Evolutionary conservation across 2,888 invertebrate genomes (phyloP).

Genomic region (Schizotus pectinicornis): DNA sequence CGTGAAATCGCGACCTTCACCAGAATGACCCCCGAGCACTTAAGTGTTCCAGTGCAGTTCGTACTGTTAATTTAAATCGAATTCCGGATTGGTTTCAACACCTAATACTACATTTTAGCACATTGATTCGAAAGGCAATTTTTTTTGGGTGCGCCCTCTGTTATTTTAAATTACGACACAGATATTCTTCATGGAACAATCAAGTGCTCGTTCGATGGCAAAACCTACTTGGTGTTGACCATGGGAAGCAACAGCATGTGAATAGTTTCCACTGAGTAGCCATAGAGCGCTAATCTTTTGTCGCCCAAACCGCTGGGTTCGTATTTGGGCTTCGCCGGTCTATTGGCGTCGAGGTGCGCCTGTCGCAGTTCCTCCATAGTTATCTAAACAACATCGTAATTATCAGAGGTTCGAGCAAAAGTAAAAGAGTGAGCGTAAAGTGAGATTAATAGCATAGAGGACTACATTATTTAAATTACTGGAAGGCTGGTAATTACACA

Average conservation of each 20-base stretch:
- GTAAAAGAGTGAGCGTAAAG: constrained; percentile 7
- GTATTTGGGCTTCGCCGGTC: constrained; percentile 55
- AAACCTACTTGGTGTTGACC: constrained; percentile 75
- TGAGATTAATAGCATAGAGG: constrained; percentile 7
- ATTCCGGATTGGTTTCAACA: no score
- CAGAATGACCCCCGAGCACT: no score
- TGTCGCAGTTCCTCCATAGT: constrained; percentile 80
- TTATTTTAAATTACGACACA: no score
- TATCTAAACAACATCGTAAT: constrained; percentile 63
- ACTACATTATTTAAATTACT: background rate
- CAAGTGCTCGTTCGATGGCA: background rate
- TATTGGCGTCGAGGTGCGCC: constrained; percentile 62
- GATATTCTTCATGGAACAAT: background rate
- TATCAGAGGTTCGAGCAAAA: constrained; percentile 1
- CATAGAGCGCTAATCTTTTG: constrained; percentile 85
- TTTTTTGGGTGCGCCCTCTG: no score
- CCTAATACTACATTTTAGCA: no score
- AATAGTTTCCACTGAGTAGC: constrained; percentile 95
- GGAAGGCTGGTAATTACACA: constrained; percentile 7
- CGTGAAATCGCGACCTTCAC: no score
- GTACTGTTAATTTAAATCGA: no score
- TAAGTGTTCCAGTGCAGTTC: no score
- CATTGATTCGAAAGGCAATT: no score
- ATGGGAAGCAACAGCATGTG: constrained; percentile 94
- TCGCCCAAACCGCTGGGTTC: constrained; percentile 71